A percentile compares a stretch with the other conserved stretches of the same genome.
These are phyloP conservation scores for cattle (Bos taurus) DNA, from an alignment of 2,113 vertebrate species.

Conservation along the genomic window DNA sequence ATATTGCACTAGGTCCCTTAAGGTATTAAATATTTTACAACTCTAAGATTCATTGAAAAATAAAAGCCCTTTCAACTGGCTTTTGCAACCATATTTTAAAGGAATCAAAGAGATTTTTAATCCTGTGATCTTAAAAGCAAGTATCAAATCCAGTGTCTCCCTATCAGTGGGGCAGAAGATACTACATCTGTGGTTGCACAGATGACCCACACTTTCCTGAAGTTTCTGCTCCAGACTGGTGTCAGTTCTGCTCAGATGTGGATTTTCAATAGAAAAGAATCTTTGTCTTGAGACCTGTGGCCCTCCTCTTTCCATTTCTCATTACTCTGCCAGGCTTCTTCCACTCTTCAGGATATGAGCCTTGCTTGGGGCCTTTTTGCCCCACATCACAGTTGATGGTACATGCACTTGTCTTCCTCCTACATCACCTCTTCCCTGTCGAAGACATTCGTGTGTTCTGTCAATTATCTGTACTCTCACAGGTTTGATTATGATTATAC, in stretches of 20 bases:
- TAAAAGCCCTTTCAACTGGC: not conserved
- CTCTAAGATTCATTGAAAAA: not conserved
- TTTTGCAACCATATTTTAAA: not conserved
- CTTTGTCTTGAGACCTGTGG: not conserved
- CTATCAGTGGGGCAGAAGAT: not conserved
- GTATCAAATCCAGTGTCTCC: not conserved
- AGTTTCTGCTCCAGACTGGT: not conserved
- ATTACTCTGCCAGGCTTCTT: not conserved
- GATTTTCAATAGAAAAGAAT: not conserved
- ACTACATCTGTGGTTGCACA: not conserved
- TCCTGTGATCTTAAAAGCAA: not conserved
- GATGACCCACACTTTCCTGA: not conserved
- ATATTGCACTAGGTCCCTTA: not conserved
- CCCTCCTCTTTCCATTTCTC: not conserved
- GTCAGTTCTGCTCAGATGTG: not conserved
- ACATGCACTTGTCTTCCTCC: not conserved
- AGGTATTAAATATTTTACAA: not conserved
- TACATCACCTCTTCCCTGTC: not conserved
- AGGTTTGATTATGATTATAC: not conserved
- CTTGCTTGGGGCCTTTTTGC: not conserved
- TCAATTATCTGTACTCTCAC: not conserved
- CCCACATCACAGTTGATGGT: not conserved
- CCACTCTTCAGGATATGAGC: not conserved
- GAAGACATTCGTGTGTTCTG: not conserved
- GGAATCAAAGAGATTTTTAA: not conserved